Base-by-base conservation (phyloP, 2,797 vertebrate species). In the Pitangus sulphuratus region DNA sequence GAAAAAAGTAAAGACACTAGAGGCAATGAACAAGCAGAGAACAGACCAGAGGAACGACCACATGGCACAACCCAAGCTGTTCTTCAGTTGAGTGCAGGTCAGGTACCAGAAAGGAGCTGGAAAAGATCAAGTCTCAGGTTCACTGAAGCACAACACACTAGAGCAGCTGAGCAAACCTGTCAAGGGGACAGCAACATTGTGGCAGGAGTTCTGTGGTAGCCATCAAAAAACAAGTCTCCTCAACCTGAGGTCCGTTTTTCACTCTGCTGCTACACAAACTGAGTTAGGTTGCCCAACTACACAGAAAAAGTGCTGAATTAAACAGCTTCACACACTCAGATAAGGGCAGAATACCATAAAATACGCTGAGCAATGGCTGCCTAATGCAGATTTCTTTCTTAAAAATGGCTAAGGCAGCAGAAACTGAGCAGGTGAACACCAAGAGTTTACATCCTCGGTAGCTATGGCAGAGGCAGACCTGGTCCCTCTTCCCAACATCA, bases 251-350 rank as follows among this genome's bases (percentile, higher is more conserved):
- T 7, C 15, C 72, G 39, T 69, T 84, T 75, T 74, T 93, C 75
- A 60, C 16, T 9, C 76, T 82, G 82, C 62, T 47, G 89, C 71
- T 35, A 44, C 24, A 35, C 91, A 60, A 40, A 62, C 76, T n/a
- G 97, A 96, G 81, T 88, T 86, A 82, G 15, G 45, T 45, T 25
- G 15, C 28, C 11, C 24, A 89, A 18, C 82, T 64, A 50, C 1
- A 6, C 45, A 68, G 80, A 56, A 60, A 53, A 94, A 93, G 75
- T 28, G 83, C 91, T 83, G 93, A 94, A 93, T 95, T 92, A 61
- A 95, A 95, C 84, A 92, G 72, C 84, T 83, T 87, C 42, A 62
- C 78, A 82, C 75, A 88, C 92, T 74, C 96, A 92, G 89, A 92
- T 70, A 65, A 40, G 74, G 87, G 78, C 84, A 89, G 82, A 82